Evolutionary conservation across 2,888 invertebrate genomes (phyloP).

Genomic region (Tetropium fuscum): DNA sequence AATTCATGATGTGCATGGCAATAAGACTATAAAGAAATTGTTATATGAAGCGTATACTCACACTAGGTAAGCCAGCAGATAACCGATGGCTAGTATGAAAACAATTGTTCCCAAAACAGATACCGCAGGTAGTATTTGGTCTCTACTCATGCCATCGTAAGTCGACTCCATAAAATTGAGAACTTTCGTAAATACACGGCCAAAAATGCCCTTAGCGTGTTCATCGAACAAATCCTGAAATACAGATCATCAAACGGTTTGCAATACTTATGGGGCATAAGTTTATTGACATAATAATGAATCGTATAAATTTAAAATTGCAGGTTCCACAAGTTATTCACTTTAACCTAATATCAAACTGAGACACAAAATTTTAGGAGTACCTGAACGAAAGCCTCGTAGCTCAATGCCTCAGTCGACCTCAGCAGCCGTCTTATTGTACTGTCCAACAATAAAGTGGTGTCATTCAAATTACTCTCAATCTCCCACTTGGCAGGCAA

Average conservation of each 20-base stretch:
- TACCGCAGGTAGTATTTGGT: slow-evolving; percentile 82
- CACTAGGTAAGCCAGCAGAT: slow-evolving; percentile 88
- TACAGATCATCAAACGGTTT: background rate
- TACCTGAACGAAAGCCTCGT: slow-evolving; percentile 84
- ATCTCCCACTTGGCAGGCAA: slow-evolving; percentile 77
- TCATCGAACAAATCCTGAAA: slow-evolving; percentile 82
- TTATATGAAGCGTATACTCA: slow-evolving; percentile 65
- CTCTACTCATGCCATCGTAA: slow-evolving; percentile 78
- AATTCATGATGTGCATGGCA: too few species aligned
- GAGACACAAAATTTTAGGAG: slow-evolving; percentile 11
- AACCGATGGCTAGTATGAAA: slow-evolving; percentile 83
- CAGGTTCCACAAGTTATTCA: too few species aligned
- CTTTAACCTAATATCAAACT: too few species aligned
- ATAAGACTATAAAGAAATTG: background rate
- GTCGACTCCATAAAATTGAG: slow-evolving; percentile 78
- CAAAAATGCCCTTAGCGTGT: slow-evolving; percentile 79
- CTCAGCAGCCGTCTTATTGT: slow-evolving; percentile 79
- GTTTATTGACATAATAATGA: too few species aligned
- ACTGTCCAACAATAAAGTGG: slow-evolving; percentile 78
- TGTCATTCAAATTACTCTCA: slow-evolving; percentile 74
- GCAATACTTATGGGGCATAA: too few species aligned
- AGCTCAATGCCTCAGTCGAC: slow-evolving; percentile 79
- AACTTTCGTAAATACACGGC: slow-evolving; percentile 75
- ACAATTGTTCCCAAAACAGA: slow-evolving; percentile 83
- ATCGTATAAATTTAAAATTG: too few species aligned